Evolutionary conservation across 2,797 vertebrate species (phyloP), one percentile per base, ranked within the genome.

Genomic region (Notolepis coatsorum): DNA sequence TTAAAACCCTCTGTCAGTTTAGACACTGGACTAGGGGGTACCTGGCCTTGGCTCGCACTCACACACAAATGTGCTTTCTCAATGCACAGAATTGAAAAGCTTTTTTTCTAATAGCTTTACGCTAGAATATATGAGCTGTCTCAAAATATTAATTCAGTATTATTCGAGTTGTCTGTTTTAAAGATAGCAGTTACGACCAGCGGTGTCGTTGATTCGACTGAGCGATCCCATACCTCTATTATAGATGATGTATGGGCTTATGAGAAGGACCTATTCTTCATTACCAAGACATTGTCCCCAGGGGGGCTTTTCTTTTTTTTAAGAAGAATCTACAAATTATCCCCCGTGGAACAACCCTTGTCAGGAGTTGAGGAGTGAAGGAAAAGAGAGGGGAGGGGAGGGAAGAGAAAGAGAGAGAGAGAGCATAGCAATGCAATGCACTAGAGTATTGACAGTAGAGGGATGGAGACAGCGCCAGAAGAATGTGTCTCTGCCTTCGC

Each of bases 81-180:
- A 75, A 73, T 81, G 73, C 84, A 62, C 17, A 66, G 81, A 81
- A 84, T 81, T 63, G 82, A 82, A 84, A 82, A 85, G 85, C 77
- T 81, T 80, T 84, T 77, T 81, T 80, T 84, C 79, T 82, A 82
- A 86, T 87, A 77, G 62, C 82, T 84, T 89, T 88, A 84, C 81
- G 84, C 73, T 75, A 82, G 83, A 69, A 90, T 87, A 65, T 88
- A 89, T 87, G 84, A 88, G 81, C 84, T 82, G 69, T 86, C 87
- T 88, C 84, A 81, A 91, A 91, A 91, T 88, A 91, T 91, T 90
- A 91, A 91, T 89, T 86, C 80, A 84, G 84, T 77, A 86, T 90
- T 90, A 89, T 88, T 87, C 77, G 77, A 89, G 80, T 71, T 89
- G 89, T 89, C 86, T 81, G 82, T 89, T n/a, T n/a, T 89, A 84